phyloP scores from a whole-genome alignment of 1,140 invertebrate species.

The Pygmarrhopalites habei region DNA sequence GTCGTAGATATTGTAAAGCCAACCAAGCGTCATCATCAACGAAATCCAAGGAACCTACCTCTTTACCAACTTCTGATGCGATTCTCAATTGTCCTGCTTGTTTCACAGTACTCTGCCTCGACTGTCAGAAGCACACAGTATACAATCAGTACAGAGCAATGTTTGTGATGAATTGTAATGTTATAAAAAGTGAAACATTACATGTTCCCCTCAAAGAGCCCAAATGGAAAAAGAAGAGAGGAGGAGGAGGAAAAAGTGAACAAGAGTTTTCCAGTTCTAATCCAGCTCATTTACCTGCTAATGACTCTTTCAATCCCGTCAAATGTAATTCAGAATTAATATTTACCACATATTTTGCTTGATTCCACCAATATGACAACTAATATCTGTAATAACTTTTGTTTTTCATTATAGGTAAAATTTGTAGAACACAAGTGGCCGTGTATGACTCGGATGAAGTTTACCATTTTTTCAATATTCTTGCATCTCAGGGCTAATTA shows the following conservation, averaged over 20 bases:
- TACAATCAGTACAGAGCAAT: conserved; percentile 55
- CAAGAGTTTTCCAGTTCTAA: conserved; percentile 38
- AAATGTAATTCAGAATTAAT: too few relatives aligned
- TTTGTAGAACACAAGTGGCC: conserved; percentile 55
- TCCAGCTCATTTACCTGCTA: conserved; percentile 9
- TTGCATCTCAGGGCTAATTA: conserved; percentile 51
- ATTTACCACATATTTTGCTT: too few relatives aligned
- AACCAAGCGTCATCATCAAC: background rate
- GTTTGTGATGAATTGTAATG: conserved; percentile 57
- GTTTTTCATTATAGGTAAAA: too few relatives aligned
- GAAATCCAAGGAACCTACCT: background rate
- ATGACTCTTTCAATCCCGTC: conserved; percentile 52
- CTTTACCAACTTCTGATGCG: conserved; percentile 49
- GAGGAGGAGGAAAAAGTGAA: conserved; percentile 26
- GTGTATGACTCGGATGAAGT: conserved; percentile 56
- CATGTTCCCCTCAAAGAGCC: conserved; percentile 42
- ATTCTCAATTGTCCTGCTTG: conserved; percentile 59
- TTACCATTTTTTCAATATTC: conserved; percentile 60
- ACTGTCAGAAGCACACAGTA: conserved; percentile 49
- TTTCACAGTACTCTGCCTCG: conserved; percentile 53
- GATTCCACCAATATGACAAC: too few relatives aligned
- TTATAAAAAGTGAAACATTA: conserved; percentile 47
- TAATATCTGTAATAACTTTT: too few relatives aligned
- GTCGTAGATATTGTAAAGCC: conserved; percentile 41
- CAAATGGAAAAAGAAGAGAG: conserved; percentile 38